Base-by-base conservation (phyloP, 2,888 invertebrate species). In the Rhodophaea formosa region DNA sequence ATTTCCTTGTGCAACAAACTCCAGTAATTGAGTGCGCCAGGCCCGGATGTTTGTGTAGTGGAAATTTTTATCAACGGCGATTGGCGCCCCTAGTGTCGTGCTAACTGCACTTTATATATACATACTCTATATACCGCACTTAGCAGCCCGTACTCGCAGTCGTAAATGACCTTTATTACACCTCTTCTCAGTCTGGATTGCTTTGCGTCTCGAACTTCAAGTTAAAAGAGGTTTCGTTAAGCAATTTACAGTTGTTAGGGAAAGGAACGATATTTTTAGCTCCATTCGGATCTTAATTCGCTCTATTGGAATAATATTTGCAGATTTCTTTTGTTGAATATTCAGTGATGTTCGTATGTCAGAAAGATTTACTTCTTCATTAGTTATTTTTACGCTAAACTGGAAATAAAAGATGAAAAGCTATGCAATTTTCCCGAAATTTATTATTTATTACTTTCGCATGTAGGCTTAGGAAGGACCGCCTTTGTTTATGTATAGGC, bases 51-150 rank as follows among this genome's bases (percentile, higher is more conserved):
- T 87, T 87, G 85, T 80, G 75, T 74, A 83, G 67, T 70, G 74
- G 80, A 83, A 86, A 75, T 84, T 87, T 86, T 86, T 86, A 86
- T 87, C 85, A 82, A 78, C 75, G 65, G 63, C 81, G 77, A 86
- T 85, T 86, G 82, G 79, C 75, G 73, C 71, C 74, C 67, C 72
- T 71, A 76, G 75, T 79, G 80, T 81, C 81, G 79, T 69, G 70
- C 72, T 80, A 80, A 80, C 82, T 82, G 75, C 77, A 75, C 67
- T 67, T 67, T 68, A 69, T 58, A 66, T 60, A 62, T 67, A 66
- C 67, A 70, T 72, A 71, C 64, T 66, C 68, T 74, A 68, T 65
- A 68, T 71, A 73, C 14, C 29, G 68, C 61, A 70, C 60, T 63
- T 59, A 57, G 45, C 57, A 56, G 14, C 30, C 16, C 43, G 17